Conservation (phyloP, 1,140 invertebrate species). For the Akabosia matsudoensis region DNA sequence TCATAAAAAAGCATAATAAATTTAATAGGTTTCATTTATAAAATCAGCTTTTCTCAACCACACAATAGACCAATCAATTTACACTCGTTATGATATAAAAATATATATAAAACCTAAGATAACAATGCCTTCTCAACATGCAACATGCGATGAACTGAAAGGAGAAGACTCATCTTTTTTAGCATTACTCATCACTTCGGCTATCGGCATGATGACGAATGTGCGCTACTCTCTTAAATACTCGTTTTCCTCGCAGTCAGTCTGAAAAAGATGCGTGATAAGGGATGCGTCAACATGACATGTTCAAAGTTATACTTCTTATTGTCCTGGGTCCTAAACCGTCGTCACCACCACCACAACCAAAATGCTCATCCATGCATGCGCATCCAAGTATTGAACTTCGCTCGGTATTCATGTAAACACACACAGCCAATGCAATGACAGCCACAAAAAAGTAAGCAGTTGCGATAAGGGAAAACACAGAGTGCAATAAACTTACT, state of each 20-base stretch:
- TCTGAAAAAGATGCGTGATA: background rate
- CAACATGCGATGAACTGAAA: background rate
- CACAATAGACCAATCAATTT: conserved; percentile 10
- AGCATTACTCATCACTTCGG: conserved; percentile 10
- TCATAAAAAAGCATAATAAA: too few relatives aligned
- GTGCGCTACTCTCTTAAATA: background rate
- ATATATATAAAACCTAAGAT: too few relatives aligned
- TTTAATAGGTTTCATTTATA: background rate
- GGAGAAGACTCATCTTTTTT: background rate
- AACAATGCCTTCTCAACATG: background rate
- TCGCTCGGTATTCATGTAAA: background rate
- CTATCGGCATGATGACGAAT: background rate
- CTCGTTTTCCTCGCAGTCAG: background rate
- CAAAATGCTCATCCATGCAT: too few relatives aligned
- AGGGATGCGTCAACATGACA: background rate
- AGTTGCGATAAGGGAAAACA: background rate
- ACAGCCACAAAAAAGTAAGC: background rate
- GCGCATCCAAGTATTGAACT: too few relatives aligned
- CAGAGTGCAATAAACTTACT: background rate
- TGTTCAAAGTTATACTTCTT: too few relatives aligned
- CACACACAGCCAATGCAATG: background rate
- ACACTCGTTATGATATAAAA: background rate
- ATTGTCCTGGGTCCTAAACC: background rate
- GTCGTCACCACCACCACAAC: background rate
- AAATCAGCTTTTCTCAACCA: background rate